Conservation (phyloP, 2,113 vertebrate species). For the Pogonocichla stellata region DNA sequence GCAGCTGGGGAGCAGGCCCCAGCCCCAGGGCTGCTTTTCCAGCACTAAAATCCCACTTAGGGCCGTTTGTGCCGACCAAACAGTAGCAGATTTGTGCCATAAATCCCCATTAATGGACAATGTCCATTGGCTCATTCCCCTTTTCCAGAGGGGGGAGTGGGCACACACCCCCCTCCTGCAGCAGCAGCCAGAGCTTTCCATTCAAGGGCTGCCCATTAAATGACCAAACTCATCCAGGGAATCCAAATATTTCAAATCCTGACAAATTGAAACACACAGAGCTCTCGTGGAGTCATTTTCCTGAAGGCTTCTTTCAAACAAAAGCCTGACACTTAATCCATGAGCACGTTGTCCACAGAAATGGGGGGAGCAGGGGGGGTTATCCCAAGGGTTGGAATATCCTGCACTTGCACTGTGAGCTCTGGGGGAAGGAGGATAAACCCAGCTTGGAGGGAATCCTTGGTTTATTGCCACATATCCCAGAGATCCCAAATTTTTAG, state of each 20-base stretch:
- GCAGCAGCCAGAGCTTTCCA: neutral
- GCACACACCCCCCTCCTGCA: neutral
- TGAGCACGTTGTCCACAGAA: neutral
- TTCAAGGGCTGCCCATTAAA: neutral
- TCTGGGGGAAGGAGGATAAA: neutral
- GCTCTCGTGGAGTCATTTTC: neutral
- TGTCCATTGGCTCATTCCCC: neutral
- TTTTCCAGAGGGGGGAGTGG: neutral
- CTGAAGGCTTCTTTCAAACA: neutral
- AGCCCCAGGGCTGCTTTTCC: neutral
- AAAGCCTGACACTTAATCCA: neutral
- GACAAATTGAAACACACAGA: neutral
- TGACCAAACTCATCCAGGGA: neutral
- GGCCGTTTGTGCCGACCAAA: neutral
- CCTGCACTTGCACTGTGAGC: neutral
- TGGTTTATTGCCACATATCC: too few relatives aligned
- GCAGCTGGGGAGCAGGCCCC: neutral
- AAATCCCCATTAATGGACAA: neutral
- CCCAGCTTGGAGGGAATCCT: rapidly evolving
- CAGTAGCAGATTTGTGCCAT: neutral
- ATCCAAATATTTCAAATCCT: neutral
- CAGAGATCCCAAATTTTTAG: neutral
- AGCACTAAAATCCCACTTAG: neutral
- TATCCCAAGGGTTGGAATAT: neutral
- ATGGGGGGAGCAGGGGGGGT: neutral